Evolutionary conservation across 2,797 vertebrate species (phyloP).

Genomic region (Tamandua tetradactyla): DNA sequence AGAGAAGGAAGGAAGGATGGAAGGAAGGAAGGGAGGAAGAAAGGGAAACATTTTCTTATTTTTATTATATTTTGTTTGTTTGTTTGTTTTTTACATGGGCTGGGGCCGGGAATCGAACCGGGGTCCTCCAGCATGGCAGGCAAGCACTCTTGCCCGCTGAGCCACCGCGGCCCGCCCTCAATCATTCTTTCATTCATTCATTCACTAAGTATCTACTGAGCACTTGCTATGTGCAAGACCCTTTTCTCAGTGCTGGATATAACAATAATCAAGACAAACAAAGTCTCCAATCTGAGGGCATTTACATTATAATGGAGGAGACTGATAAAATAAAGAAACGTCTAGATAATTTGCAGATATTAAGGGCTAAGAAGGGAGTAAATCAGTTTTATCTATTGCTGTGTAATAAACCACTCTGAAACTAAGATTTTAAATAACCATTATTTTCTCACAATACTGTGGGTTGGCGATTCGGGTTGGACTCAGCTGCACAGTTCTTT

Average conservation of each 20-base stretch:
- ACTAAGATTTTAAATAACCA: background rate
- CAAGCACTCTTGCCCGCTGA: too few species aligned
- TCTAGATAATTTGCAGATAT: background rate
- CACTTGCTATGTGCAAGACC: background rate
- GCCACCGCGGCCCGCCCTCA: too few species aligned
- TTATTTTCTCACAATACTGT: conserved; percentile 14
- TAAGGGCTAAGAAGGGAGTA: background rate
- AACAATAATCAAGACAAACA: background rate
- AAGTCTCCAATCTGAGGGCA: background rate
- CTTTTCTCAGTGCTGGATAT: background rate
- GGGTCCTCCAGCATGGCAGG: too few species aligned
- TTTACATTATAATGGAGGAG: background rate
- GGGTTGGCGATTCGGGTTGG: background rate
- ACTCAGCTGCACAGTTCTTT: background rate
- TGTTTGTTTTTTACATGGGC: too few species aligned
- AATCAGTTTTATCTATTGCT: background rate
- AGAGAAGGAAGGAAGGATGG: too few species aligned
- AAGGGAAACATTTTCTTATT: too few species aligned
- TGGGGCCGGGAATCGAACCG: too few species aligned
- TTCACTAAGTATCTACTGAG: background rate
- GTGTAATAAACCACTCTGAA: background rate
- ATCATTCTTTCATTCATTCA: background rate
- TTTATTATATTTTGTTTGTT: too few species aligned
- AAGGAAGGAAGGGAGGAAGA: too few species aligned
- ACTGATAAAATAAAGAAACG: background rate